Evolutionary conservation across 2,113 vertebrate genomes (phyloP).

Genomic region (Tonatia bakeri): DNA sequence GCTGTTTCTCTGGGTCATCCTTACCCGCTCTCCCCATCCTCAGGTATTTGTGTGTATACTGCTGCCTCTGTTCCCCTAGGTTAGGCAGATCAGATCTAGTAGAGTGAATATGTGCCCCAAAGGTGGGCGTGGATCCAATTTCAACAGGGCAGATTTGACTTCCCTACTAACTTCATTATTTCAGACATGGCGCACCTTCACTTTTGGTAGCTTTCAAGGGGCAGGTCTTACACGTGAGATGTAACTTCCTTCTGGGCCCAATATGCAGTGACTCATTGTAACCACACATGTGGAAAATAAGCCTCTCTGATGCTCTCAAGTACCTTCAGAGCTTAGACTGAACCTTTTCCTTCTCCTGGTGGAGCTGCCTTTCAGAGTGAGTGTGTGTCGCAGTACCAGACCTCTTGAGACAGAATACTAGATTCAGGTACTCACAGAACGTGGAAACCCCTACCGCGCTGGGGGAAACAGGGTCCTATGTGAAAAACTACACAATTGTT

Average conservation of each 20-base stretch:
- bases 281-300: background rate
- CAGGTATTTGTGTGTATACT: background rate
- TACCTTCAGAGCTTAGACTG: background rate
- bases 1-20: background rate
- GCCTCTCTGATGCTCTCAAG: background rate
- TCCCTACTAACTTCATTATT: background rate
- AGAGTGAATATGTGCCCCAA: background rate
- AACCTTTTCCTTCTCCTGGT: background rate
- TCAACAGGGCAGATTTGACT: background rate
- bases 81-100: background rate
- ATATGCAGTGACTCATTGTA: constrained; percentile 5
- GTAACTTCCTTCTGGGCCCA: background rate
- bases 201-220: background rate
- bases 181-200: background rate
- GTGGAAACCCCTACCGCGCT: background rate
- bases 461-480: background rate
- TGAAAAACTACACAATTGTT: background rate
- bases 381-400: background rate
- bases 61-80: background rate
- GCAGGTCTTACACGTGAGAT: background rate
- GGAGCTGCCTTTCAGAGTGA: background rate
- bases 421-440: background rate
- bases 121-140: background rate
- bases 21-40: background rate
- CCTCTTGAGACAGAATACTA: background rate